phyloP scores from a whole-genome alignment of 2,888 invertebrate genomes.

The Caenorhabditis wallacei region DNA sequence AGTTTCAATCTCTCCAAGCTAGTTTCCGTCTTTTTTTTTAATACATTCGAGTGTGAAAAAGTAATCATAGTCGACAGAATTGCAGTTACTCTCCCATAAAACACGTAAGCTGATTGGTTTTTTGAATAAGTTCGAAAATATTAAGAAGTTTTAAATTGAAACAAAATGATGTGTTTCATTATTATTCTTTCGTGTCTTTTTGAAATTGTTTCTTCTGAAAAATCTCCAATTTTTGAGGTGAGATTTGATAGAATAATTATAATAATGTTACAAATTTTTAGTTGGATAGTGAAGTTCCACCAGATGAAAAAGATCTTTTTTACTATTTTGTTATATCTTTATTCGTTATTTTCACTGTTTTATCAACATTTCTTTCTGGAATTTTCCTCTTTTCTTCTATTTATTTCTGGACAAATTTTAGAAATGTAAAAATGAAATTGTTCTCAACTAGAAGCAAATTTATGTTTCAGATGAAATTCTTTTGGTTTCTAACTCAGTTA shows the following conservation, averaged over 20 bases:
- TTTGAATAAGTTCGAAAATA: neutral
- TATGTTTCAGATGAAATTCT: constrained; percentile 39
- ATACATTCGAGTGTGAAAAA: neutral
- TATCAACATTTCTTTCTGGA: constrained; percentile 34
- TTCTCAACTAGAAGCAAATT: neutral
- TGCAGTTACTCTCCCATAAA: constrained; percentile 20
- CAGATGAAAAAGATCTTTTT: constrained; percentile 29
- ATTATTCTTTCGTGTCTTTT: neutral
- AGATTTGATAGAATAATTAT: too few species aligned
- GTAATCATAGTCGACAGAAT: constrained; percentile 21
- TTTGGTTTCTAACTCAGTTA: constrained; percentile 53
- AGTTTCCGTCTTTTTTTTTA: neutral
- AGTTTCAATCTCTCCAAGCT: too few species aligned
- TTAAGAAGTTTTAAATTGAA: neutral
- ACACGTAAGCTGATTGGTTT: constrained; percentile 14
- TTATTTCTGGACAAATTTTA: constrained; percentile 37
- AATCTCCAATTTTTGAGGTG: too few species aligned
- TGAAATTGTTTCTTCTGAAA: too few species aligned
- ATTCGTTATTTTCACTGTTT: constrained; percentile 34
- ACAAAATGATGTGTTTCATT: too few species aligned
- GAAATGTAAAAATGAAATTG: neutral
- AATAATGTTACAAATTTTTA: too few species aligned
- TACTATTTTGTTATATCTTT: constrained; percentile 44
- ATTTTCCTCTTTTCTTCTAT: constrained; percentile 24
- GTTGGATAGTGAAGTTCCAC: constrained; percentile 7